phyloP scores from a whole-genome alignment of 1,140 invertebrate species.

The Eupeodes corollae region DNA sequence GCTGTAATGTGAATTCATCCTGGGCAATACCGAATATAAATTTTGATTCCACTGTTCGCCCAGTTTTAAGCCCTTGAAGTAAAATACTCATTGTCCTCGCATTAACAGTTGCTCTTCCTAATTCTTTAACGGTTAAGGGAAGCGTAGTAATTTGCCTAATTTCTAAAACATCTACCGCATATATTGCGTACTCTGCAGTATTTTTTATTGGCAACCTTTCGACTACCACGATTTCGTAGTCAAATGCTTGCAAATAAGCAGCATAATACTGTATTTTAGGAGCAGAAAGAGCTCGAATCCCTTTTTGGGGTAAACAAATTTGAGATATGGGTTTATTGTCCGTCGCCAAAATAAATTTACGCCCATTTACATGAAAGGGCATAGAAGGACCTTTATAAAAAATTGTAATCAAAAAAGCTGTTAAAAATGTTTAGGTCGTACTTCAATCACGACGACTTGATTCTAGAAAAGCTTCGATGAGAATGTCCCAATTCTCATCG shows the following conservation, averaged over 20 bases:
- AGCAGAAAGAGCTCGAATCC: conserved; percentile 13
- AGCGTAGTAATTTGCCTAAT: conserved; percentile 1
- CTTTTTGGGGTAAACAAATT: conserved; percentile 30
- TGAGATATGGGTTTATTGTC: too few species aligned
- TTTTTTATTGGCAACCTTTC: conserved; percentile 6
- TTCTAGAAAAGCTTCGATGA: too few species aligned
- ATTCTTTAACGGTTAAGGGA: too few species aligned
- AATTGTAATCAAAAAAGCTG: too few species aligned
- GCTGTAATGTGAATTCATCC: too few species aligned
- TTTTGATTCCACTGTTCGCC: conserved; percentile 3
- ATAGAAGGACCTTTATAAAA: too few species aligned
- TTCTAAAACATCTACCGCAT: conserved; percentile 4
- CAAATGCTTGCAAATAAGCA: conserved; percentile 20
- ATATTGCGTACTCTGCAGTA: not conserved
- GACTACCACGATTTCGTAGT: conserved; percentile 21
- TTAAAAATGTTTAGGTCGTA: too few species aligned
- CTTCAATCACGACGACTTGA: too few species aligned
- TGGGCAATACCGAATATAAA: conserved; percentile 4
- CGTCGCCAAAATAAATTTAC: conserved; percentile 37
- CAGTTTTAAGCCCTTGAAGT: conserved; percentile 6
- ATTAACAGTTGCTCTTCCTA: conserved; percentile 3
- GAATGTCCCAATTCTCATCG: too few species aligned
- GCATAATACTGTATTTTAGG: conserved; percentile 29
- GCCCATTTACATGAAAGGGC: conserved; percentile 41
- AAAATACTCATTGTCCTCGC: conserved; percentile 7